Evolutionary conservation across 1,140 invertebrate species (phyloP), one percentile per base, ranked within the genome.

Genomic region (Hetaerina americana): DNA sequence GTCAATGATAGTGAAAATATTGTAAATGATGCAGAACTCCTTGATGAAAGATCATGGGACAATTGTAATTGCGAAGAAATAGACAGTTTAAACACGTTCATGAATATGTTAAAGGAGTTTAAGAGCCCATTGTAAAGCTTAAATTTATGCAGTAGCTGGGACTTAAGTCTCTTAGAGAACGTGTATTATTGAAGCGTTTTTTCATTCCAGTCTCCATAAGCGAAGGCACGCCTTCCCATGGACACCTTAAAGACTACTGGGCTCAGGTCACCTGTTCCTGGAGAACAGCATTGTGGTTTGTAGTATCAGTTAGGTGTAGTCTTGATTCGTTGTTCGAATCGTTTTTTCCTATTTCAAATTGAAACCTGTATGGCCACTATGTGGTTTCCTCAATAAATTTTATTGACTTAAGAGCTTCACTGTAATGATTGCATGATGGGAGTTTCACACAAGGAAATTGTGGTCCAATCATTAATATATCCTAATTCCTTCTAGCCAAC

Each of bases 191-290:
- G 76, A 74, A 77, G 70, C 80, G 75, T 81, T 81, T 81, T 82
- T 82, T 81, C 79, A 73, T 81, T 82, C 74, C 80, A 82, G 80
- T 82, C 79, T 78, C 77, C 77, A 76, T 80, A 80, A 81, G 80
- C 79, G 77, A 79, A 80, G 80, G 76, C 76, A 78, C 76, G 26
- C 68, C 70, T 26, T 18, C 70, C 66, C 31, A 40, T 27, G 49
- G 6, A 57, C 40, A 57, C 40, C 40, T 57, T 57, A 40, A 18
- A 26, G 72, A 72, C 26, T n/a, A 25, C 12, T 66, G 67, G 29
- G 68, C 24, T 69, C 67, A 66, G 72, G 68, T 70, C 31, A 70
- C 67, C 27, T 31, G 68, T 40, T 40, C 24, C 68, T 27, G 72
- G 27, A 68, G 68, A 72, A 26, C 49, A 66, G 27, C 31, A 66